Conservation (phyloP, 2,797 vertebrate species). For the Nyctalus aviator region DNA sequence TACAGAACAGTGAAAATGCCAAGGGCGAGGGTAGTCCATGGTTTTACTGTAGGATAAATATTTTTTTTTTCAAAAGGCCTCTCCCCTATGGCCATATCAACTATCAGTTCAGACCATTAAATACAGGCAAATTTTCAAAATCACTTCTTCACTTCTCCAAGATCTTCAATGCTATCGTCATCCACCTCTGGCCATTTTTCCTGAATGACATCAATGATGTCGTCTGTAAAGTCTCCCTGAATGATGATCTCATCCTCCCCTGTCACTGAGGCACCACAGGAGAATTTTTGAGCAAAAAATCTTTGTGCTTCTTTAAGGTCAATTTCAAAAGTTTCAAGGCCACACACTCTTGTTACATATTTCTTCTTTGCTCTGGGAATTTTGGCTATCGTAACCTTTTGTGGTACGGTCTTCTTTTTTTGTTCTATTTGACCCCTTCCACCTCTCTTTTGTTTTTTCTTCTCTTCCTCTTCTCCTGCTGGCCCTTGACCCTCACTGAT, state of each 20-base stretch:
- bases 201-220: slow-evolving; percentile 99
- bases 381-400: slow-evolving; percentile 99
- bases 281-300: slow-evolving; percentile 99
- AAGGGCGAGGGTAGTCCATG: slow-evolving; percentile 89
- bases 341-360: slow-evolving; percentile 98
- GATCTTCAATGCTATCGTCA: slow-evolving; percentile 98
- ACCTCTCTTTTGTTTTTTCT: slow-evolving; percentile 99
- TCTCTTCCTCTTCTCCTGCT: slow-evolving; percentile 96
- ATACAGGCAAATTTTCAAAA: slow-evolving; percentile 88
- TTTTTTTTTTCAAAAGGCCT: slow-evolving; percentile 91
- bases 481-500: slow-evolving; percentile 91
- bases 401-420: slow-evolving; percentile 99
- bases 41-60: slow-evolving; percentile 93
- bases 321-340: slow-evolving; percentile 97
- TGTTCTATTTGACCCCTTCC: slow-evolving; percentile 99
- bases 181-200: slow-evolving; percentile 99
- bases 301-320: slow-evolving; percentile 99
- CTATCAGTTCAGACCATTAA: slow-evolving; percentile 86
- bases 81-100: slow-evolving; percentile 84
- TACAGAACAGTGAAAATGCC: slow-evolving; percentile 90
- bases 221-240: slow-evolving; percentile 99
- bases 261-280: slow-evolving; percentile 98
- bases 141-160: slow-evolving; percentile 99
- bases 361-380: slow-evolving; percentile 99
- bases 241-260: slow-evolving; percentile 99